Evolutionary conservation across 2,888 invertebrate genomes (phyloP), one percentile per base, ranked within the genome.

Genomic region (Selenia dentaria): DNA sequence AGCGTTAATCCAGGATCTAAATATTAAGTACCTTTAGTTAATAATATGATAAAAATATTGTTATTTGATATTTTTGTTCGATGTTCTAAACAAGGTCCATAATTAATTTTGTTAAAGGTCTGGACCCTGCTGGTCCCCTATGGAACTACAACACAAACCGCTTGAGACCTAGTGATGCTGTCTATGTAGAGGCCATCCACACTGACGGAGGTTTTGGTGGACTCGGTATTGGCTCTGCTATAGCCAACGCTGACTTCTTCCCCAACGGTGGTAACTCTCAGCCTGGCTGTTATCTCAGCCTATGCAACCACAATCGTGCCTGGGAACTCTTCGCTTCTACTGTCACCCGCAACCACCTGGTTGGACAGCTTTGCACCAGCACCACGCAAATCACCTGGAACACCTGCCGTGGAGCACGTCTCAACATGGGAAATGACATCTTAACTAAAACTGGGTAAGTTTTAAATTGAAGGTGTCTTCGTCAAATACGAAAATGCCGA

Each of bases 201-300:
- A 92, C 92, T 22, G 92, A 85, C 6, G 83, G 92, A 1, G 74
- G 74, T 51, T 61, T 69, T 2, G 77, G 90, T 0, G 74, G 74
- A 65, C 75, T 62, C 60, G 93, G 64, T 62, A 92, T 84, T 22
- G 92, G 92, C 0, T 65, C 74, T 1, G 67, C 84, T 3, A 71
- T 93, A 2, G 93, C 85, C 0, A 74, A 92, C 42, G 92, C 71
- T 1, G 93, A 93, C 67, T 93, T 93, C 70, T 93, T 91, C 85
- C 92, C 92, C 12, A 93, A 93, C 54, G 87, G 90, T 28, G 93
- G 93, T 0, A 75, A 57, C 37, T 69, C 67, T n/a, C 82, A 83
- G 37, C 83, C 85, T 1, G 83, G 79, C 1, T 87, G 86, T 38
- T 1, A 70, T 0, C 65, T 68, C 3, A 72, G 57, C 27, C 12